These are phyloP conservation scores for Aromia moschata DNA, from an alignment of 2,888 invertebrate genomes.

Conservation along the genomic window DNA sequence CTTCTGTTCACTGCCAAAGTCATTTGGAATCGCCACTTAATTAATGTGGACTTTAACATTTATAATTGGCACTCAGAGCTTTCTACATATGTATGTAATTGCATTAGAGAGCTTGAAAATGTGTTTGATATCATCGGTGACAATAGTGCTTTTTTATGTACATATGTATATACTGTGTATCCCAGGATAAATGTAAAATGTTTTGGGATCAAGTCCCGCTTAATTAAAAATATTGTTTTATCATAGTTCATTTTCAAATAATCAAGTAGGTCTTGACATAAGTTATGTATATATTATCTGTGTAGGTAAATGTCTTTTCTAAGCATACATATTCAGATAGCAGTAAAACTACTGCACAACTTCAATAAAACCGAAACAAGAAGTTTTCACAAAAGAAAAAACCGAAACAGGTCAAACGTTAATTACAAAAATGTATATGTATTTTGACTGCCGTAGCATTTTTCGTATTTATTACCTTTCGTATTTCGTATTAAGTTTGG, in stretches of 20 bases:
- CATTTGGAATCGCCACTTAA: constrained; percentile 18
- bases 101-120: background rate
- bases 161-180: background rate
- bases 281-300: background rate
- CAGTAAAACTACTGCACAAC: too few species aligned
- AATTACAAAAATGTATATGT: too few species aligned
- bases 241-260: background rate
- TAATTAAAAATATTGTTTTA: background rate
- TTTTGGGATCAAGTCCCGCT: background rate
- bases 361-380: too few species aligned
- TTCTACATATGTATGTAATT: background rate
- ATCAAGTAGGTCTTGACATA: background rate
- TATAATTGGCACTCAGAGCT: constrained; percentile 13
- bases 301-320: too few species aligned
- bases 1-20: constrained; percentile 27
- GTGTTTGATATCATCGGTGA: background rate
- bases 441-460: too few species aligned
- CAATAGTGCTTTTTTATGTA: too few species aligned
- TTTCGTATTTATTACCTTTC: too few species aligned
- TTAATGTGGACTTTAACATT: constrained; percentile 16
- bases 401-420: too few species aligned
- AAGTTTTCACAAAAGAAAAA: too few species aligned
- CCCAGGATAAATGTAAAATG: background rate
- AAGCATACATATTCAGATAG: too few species aligned
- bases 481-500: too few species aligned